These are phyloP conservation scores for Drosophila fungiperda DNA, from an alignment of 2,888 invertebrate species.

Conservation along the genomic window DNA sequence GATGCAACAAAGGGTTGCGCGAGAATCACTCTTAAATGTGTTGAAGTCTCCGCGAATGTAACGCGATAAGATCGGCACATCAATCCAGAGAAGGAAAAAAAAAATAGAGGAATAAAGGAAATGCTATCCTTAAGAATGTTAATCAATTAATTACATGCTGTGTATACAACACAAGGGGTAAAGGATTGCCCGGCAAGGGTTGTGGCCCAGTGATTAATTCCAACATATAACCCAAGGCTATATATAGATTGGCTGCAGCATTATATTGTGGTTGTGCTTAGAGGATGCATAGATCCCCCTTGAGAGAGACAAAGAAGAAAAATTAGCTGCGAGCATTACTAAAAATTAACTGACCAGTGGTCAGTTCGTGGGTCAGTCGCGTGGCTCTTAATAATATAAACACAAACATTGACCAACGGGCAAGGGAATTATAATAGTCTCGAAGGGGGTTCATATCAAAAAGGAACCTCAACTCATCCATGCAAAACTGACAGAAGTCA, in stretches of 20 bases:
- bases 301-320: slow-evolving; percentile 5
- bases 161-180: slow-evolving; percentile 52
- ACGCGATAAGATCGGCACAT: slow-evolving; percentile 74
- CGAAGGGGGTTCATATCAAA: slow-evolving; percentile 38
- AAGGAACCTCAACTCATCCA: slow-evolving; percentile 3
- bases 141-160: slow-evolving; percentile 84
- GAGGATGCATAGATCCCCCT: slow-evolving; percentile 21
- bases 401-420: slow-evolving; percentile 66
- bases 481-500: slow-evolving; percentile 42
- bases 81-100: slow-evolving; percentile 43
- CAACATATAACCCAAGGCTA: slow-evolving; percentile 65
- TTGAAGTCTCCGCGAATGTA: slow-evolving; percentile 70
- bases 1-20: slow-evolving; percentile 59
- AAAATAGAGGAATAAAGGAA: slow-evolving; percentile 27
- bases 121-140: slow-evolving; percentile 78
- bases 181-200: slow-evolving; percentile 65
- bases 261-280: slow-evolving; percentile 38
- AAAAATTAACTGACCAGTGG: slow-evolving; percentile 70
- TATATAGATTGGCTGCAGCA: slow-evolving; percentile 60
- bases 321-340: slow-evolving; percentile 17
- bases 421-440: slow-evolving; percentile 32
- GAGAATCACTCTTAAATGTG: slow-evolving; percentile 41
- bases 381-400: slow-evolving; percentile 75
- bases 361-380: slow-evolving; percentile 72
- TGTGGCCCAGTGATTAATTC: slow-evolving; percentile 70